Conservation (phyloP, 2,888 invertebrate species). For the Choreutis nemorana region DNA sequence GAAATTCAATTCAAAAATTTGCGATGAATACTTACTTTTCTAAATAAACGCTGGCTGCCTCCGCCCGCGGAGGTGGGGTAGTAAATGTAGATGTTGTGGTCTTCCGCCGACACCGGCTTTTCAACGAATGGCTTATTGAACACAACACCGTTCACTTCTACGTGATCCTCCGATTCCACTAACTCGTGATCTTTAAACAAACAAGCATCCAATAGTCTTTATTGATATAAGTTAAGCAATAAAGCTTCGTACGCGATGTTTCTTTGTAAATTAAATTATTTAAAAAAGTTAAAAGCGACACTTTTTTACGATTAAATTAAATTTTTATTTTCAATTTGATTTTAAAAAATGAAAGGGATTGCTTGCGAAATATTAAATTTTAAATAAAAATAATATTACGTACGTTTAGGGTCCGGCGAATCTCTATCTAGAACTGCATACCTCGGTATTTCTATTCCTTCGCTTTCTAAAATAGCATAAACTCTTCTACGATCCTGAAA, state of each 20-base stretch:
- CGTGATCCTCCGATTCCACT: conserved; percentile 95
- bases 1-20: not conserved
- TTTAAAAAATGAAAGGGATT: not conserved
- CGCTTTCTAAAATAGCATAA: conserved; percentile 90
- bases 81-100: conserved; percentile 99
- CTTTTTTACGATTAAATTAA: no score
- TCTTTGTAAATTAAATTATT: conserved; percentile 1
- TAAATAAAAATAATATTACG: conserved; percentile 28
- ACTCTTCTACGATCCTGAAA: conserved; percentile 89
- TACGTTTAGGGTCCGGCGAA: conserved; percentile 89
- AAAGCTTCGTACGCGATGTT: no score
- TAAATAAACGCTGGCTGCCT: conserved; percentile 95
- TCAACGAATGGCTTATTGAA: conserved; percentile 99
- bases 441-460: conserved; percentile 97
- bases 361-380: not conserved
- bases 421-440: conserved; percentile 97
- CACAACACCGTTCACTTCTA: conserved; percentile 93
- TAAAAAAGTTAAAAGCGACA: not conserved
- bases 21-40: conserved; percentile 74
- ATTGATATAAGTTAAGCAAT: no score
- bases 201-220: conserved; percentile 1
- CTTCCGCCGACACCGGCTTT: conserved; percentile 98
- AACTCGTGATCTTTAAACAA: conserved; percentile 79
- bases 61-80: conserved; percentile 99
- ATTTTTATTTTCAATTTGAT: no score